Conservation (phyloP, 2,113 vertebrate genomes). For the Thunnus thynnus region DNA sequence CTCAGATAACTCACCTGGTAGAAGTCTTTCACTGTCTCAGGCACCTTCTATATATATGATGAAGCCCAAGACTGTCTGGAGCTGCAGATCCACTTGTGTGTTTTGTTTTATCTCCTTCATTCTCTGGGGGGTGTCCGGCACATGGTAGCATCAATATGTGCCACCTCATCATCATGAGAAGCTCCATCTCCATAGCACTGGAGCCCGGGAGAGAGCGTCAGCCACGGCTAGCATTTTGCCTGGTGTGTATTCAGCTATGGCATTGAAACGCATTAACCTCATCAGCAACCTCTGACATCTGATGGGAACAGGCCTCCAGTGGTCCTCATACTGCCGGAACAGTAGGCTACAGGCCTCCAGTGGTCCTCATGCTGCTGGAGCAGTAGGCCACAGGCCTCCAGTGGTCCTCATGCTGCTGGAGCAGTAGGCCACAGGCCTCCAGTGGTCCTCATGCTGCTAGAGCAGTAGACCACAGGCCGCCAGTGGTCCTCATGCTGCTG, state of each 20-base stretch:
- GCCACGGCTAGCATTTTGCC: not conserved
- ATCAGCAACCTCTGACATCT: not conserved
- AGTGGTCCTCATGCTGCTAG: too few relatives aligned
- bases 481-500: too few relatives aligned
- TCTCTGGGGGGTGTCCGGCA: not conserved
- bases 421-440: too few relatives aligned
- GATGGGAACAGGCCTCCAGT: not conserved
- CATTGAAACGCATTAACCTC: not conserved
- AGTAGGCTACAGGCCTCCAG: not conserved
- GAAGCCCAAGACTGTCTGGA: not conserved
- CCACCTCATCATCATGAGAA: not conserved
- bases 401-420: too few relatives aligned
- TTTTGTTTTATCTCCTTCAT: not conserved
- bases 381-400: too few relatives aligned
- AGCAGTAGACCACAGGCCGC: too few relatives aligned
- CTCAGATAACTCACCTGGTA: not conserved
- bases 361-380: not conserved
- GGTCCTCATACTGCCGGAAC: not conserved
- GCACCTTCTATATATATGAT: not conserved
- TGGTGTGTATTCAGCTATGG: not conserved
- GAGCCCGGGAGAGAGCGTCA: not conserved
- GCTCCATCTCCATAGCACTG: not conserved
- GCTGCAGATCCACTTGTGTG: not conserved
- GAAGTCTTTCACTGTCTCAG: not conserved
- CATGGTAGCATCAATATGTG: not conserved